Evolutionary conservation across 2,888 invertebrate species (phyloP).

Genomic region (Zygogramma bicolorata): DNA sequence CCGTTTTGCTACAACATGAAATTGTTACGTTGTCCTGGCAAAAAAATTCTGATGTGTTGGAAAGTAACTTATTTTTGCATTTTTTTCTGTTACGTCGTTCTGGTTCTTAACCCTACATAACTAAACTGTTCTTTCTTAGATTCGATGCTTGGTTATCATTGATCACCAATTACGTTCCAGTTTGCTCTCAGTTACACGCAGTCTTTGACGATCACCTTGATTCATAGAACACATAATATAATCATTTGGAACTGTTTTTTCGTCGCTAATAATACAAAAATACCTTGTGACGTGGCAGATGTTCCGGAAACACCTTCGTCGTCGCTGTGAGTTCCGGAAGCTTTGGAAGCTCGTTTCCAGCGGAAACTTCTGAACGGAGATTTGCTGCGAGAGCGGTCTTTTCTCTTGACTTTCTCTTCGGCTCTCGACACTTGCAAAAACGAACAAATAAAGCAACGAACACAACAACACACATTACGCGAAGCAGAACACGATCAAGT

Average conservation of each 20-base stretch:
- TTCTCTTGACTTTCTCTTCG: slow-evolving; percentile 66
- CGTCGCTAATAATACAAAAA: slow-evolving; percentile 1
- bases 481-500: slow-evolving; percentile 35
- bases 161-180: too few species aligned
- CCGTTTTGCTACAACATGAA: too few species aligned
- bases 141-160: too few species aligned
- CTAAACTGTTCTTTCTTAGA: too few species aligned
- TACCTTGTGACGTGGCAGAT: slow-evolving; percentile 62
- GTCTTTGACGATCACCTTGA: too few species aligned
- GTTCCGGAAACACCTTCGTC: slow-evolving; percentile 83
- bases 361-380: slow-evolving; percentile 94
- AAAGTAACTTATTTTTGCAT: too few species aligned
- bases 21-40: too few species aligned
- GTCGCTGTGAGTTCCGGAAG: slow-evolving; percentile 81
- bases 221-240: neutral
- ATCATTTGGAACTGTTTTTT: neutral
- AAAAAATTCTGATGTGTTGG: too few species aligned
- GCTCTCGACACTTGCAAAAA: slow-evolving; percentile 59
- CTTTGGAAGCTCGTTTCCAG: slow-evolving; percentile 80
- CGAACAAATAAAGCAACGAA: slow-evolving; percentile 48
- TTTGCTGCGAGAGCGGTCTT: slow-evolving; percentile 91
- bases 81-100: too few species aligned
- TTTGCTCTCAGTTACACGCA: too few species aligned
- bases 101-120: too few species aligned
- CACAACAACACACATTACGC: slow-evolving; percentile 37